phyloP scores from a whole-genome alignment of 2,797 vertebrate genomes.

The Aselliscus stoliczkanus region DNA sequence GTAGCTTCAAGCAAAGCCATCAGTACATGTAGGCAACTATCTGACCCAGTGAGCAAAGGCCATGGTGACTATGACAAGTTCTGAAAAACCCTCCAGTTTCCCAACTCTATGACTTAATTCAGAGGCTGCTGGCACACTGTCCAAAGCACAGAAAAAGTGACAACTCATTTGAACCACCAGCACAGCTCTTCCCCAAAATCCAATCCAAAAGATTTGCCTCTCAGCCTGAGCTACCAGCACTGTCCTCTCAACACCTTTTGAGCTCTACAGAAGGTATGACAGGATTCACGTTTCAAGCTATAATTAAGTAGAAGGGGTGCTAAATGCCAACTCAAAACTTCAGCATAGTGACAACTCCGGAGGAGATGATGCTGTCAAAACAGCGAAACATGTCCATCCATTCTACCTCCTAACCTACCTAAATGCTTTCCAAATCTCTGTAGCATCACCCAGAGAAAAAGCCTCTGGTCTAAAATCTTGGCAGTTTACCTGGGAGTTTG shows the following conservation, averaged over 20 bases:
- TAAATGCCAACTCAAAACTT: background rate
- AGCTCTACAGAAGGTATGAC: background rate
- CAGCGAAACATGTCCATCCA: background rate
- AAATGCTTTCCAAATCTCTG: background rate
- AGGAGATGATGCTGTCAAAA: background rate
- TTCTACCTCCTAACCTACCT: background rate
- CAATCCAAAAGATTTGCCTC: background rate
- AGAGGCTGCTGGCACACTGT: background rate
- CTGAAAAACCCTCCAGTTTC: background rate
- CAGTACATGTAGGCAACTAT: background rate
- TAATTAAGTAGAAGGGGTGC: background rate
- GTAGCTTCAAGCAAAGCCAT: constrained; percentile 1
- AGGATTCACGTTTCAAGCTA: background rate
- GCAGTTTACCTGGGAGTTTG: background rate
- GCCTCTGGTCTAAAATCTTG: background rate
- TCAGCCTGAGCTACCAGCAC: background rate
- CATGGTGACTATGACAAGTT: background rate
- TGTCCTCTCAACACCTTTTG: background rate
- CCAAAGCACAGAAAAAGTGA: background rate
- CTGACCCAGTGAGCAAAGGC: background rate
- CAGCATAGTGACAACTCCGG: background rate
- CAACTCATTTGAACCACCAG: background rate
- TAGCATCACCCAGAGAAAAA: background rate
- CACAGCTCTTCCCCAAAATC: background rate
- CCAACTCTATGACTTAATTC: background rate